Percentiles rank a stretch among this genome's conserved stretches.
phyloP scores from a whole-genome alignment of 23 tunicate genomes.

The Halocynthia aurantium region DNA sequence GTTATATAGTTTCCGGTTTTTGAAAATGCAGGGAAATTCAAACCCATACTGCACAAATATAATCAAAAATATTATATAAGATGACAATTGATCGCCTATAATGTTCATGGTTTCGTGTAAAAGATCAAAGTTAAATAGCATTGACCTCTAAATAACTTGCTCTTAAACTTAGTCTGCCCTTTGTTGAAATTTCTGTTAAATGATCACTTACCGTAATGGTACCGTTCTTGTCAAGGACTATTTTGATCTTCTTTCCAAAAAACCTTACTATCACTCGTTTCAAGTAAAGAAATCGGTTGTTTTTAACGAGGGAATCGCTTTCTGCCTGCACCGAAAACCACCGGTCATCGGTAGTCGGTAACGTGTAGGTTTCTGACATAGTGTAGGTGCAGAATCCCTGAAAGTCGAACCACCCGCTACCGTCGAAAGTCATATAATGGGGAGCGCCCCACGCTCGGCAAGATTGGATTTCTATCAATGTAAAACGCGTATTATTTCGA shows the following conservation, averaged over 20 bases:
- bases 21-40: no score
- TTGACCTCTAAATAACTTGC: no score
- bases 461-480: not conserved
- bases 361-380: not conserved
- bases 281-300: not conserved
- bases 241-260: not conserved
- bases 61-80: no score
- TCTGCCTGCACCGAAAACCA: not conserved
- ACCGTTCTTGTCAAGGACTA: not conserved
- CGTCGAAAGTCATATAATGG: constrained; percentile 1
- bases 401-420: constrained; percentile 7
- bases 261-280: not conserved
- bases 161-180: no score
- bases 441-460: constrained; percentile 12
- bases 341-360: not conserved
- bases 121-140: no score
- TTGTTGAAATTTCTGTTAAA: not conserved
- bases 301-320: not conserved
- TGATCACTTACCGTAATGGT: not conserved
- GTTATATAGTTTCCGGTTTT: no score
- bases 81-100: no score
- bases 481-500: no score
- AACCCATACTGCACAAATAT: no score
- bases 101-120: no score
- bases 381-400: not conserved